Base-by-base conservation (phyloP, 2,888 invertebrate species). In the Drosophila cognata region DNA sequence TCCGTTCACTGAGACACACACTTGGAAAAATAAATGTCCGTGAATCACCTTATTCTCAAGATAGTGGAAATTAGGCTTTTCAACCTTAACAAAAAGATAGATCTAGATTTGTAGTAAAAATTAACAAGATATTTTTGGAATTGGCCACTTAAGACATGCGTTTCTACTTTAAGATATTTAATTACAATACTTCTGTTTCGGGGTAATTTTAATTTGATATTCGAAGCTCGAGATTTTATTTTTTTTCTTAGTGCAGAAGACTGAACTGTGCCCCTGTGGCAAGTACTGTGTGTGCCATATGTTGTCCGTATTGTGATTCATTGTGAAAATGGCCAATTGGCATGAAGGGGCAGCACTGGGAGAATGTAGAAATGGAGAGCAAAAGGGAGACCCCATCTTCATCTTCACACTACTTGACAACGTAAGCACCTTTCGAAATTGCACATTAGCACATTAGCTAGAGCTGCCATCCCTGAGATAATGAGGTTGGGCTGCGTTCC, bases 321-420 rank as follows among this genome's bases (percentile, higher is more conserved):
- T 82, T 77, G 79, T 58, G 79, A 74, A 81, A 84, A 85, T 74
- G 83, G 83, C 73, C 89, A 89, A 89, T 89, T 89, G 89, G 79
- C 77, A 73, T 74, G 88, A 71, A 83, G 77, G 67, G 67, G 50
- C 36, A 66, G 61, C 62, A 31, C 48, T 63, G 51, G 18, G 11
- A 18, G 1, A 13, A 21, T 46, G 46, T 21, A 13, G 29, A 18
- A 51, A 25, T 18, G 31, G 18, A 1, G 11, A 1, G 21, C 13
- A 11, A 18, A 48, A 8, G 10, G 41, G 46, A 35, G 63, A 53
- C 21, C 63, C 13, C 67, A 57, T 57, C 57, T 31, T 69, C 90
- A 89, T 82, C 89, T 91, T 92, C 90, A 91, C 92, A 91, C 92
- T 90, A 91, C 91, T 92, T 92, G 93, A 91, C 91, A 90, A 86